phyloP scores from a whole-genome alignment of 2,113 vertebrate genomes.

The Macquaria australasica region DNA sequence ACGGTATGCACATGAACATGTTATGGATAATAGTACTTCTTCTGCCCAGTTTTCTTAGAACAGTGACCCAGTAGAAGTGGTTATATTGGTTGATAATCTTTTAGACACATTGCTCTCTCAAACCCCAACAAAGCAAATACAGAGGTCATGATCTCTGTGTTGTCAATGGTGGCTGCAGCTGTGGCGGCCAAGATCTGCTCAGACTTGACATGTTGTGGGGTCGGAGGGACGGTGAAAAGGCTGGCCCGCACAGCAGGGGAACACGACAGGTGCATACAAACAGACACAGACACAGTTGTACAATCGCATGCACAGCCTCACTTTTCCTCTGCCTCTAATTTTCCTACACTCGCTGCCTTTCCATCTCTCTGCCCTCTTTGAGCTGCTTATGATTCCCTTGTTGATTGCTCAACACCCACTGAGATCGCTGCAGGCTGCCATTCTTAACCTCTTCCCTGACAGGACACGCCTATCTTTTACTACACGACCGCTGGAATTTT shows the following conservation, averaged over 20 bases:
- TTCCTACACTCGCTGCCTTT: conserved; percentile 21
- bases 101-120: conserved; percentile 6
- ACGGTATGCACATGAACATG: not conserved
- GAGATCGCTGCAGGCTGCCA: conserved; percentile 69
- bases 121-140: conserved; percentile 5
- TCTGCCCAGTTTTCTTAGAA: not conserved
- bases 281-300: conserved; percentile 38
- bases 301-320: conserved; percentile 21
- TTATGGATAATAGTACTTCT: not conserved
- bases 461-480: conserved; percentile 77
- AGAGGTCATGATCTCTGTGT: not conserved
- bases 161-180: conserved; percentile 15
- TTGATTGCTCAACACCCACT: conserved; percentile 77
- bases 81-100: conserved; percentile 27
- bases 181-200: conserved; percentile 48
- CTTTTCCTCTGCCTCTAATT: conserved; percentile 27
- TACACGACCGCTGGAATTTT: conserved; percentile 82
- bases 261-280: conserved; percentile 70
- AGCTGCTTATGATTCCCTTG: conserved; percentile 51
- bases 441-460: conserved; percentile 77
- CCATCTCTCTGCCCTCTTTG: conserved; percentile 16
- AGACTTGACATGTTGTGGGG: conserved; percentile 36
- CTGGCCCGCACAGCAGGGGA: conserved; percentile 40
- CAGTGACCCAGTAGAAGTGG: conserved; percentile 25
- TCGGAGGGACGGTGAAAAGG: conserved; percentile 27